Base-by-base conservation (phyloP, 2,797 vertebrate species). In the Cetoscarus ocellatus region DNA sequence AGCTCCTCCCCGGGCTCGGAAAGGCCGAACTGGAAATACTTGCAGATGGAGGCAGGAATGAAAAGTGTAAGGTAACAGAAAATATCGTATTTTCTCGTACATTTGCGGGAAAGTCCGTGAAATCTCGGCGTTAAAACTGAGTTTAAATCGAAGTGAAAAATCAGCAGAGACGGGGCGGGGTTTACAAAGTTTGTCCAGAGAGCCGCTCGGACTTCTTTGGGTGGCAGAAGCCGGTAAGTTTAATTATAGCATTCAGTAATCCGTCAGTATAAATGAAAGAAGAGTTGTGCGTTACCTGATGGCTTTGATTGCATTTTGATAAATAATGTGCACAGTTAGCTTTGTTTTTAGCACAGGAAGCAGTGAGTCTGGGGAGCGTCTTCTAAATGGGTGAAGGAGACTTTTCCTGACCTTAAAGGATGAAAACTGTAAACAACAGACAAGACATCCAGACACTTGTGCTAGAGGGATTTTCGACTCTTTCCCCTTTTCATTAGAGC, bases 191-290 rank as follows among this genome's bases (percentile, higher is more conserved):
- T 73, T 49, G 63, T 10, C 72, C 57, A 60, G 66, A 82, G 51
- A 59, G 34, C 3, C 48, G 42, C 42, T 56, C 35, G 12, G 15
- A 44, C 43, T 57, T 62, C 83, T 69, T 77, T 61, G 12, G 73
- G 70, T 77, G 86, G 84, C 74, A 82, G 61, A 53, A 72, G 61
- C 86, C 66, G 92, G 92, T 93, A 70, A 88, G 91, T 90, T 78
- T 38, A 50, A 19, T 51, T 75, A 64, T 11, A 49, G 74, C 70
- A 55, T 70, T 79, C 56, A 73, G 8, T 39, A 44, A 5, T 7
- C n/a, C n/a, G 27, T 19, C 15, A 39, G 27, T 2, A 27, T 27
- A 27, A 27, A 27, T 27, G 27, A 2, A 27, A 27, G 4, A 27
- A 27, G 27, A 27, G 27, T 27, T 27, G 27, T 27, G 27, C 27